Evolutionary conservation across 2,797 vertebrate genomes (phyloP).

Genomic region (Tenualosa ilisha): DNA sequence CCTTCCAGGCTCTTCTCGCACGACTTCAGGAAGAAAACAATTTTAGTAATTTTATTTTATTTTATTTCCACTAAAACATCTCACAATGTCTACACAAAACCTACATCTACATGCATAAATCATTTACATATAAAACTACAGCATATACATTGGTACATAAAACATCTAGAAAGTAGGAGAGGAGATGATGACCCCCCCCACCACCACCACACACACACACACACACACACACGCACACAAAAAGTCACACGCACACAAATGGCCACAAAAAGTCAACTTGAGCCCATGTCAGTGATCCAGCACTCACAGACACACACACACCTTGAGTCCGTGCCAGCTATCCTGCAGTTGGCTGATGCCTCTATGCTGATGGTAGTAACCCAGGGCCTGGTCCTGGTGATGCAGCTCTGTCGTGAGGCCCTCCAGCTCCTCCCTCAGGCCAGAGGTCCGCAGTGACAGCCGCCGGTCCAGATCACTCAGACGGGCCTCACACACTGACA

Average conservation of each 20-base stretch:
- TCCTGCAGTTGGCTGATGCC: constrained; percentile 70
- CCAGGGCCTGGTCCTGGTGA: constrained; percentile 68
- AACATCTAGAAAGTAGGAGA: no score
- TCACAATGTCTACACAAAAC: no score
- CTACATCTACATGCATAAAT: no score
- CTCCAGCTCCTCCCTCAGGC: constrained; percentile 61
- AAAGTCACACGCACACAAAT: background rate
- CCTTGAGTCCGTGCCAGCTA: constrained; percentile 75
- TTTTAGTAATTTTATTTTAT: no score
- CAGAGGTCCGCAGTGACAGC: constrained; percentile 38
- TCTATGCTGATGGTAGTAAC: constrained; percentile 61
- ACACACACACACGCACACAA: background rate
- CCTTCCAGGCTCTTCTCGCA: constrained; percentile 64
- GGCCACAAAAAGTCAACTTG: no score
- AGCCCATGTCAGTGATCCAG: no score
- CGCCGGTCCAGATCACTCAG: constrained; percentile 60
- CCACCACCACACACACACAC: background rate
- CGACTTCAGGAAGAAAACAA: constrained; percentile 56
- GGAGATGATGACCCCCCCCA: no score
- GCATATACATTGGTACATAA: background rate
- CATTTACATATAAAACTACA: no score
- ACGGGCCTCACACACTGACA: constrained; percentile 56
- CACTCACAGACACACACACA: background rate
- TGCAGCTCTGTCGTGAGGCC: constrained; percentile 70
- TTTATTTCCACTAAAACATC: no score